Evolutionary conservation across 2,797 vertebrate species (phyloP).

Genomic region (Megalops cyprinoides): DNA sequence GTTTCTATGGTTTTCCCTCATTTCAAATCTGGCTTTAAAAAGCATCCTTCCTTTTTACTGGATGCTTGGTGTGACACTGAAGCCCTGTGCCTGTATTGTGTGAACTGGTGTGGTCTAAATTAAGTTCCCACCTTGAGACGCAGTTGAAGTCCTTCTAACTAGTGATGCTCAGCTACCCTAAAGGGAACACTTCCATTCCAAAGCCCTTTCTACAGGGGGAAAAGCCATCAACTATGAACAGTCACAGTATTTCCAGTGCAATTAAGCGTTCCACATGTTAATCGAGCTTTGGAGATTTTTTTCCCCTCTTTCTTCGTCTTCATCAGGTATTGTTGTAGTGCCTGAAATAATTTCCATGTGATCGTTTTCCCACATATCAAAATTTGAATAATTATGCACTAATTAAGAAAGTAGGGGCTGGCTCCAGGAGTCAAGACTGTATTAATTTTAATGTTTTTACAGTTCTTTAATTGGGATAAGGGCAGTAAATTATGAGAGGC

Average conservation of each 20-base stretch:
- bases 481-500: slow-evolving; percentile 84
- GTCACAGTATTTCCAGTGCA: slow-evolving; percentile 89
- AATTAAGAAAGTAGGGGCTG: slow-evolving; percentile 91
- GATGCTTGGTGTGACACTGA: neutral
- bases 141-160: slow-evolving; percentile 29
- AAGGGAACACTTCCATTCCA: slow-evolving; percentile 50
- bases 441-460: slow-evolving; percentile 96
- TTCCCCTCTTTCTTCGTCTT: slow-evolving; percentile 46
- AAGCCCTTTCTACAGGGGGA: slow-evolving; percentile 78
- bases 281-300: slow-evolving; percentile 80
- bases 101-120: neutral
- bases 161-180: neutral
- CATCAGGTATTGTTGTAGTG: slow-evolving; percentile 82
- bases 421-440: slow-evolving; percentile 88
- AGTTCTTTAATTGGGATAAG: slow-evolving; percentile 89
- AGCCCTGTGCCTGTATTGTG: neutral
- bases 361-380: slow-evolving; percentile 93
- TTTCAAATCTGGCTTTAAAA: no score
- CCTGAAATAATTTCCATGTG: slow-evolving; percentile 93
- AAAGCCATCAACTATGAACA: slow-evolving; percentile 87
- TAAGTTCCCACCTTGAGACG: neutral
- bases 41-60: no score
- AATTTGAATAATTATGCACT: slow-evolving; percentile 94
- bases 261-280: slow-evolving; percentile 93
- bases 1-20: no score